Conservation (phyloP, 2,797 vertebrate genomes). For the Oryzias sinensis region DNA sequence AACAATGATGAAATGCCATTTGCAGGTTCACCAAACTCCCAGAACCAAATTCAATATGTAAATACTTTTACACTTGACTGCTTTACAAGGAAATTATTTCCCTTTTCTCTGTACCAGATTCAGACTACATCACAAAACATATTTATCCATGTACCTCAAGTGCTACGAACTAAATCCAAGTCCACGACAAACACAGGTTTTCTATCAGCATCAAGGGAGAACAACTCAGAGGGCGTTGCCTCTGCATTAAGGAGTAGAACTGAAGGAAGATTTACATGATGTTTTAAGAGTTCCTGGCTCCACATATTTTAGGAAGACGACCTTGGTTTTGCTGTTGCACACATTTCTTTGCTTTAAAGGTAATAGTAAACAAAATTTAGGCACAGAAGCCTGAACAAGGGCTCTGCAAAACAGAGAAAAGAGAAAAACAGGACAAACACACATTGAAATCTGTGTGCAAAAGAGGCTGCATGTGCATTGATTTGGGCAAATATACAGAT, state of each 20-base stretch:
- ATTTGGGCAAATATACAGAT: too few species aligned
- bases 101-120: constrained; percentile 53
- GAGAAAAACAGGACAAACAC: constrained; percentile 36
- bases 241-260: constrained; percentile 26
- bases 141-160: constrained; percentile 52
- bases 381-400: constrained; percentile 46
- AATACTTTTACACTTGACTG: constrained; percentile 66
- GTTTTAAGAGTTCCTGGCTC: constrained; percentile 43
- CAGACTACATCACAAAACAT: constrained; percentile 45
- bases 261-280: constrained; percentile 37
- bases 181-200: constrained; percentile 22
- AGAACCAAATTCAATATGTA: constrained; percentile 51
- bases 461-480: too few species aligned
- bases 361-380: constrained; percentile 48
- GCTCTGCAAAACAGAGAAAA: constrained; percentile 41
- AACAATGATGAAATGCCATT: constrained; percentile 48
- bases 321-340: constrained; percentile 45
- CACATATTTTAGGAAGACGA: constrained; percentile 45
- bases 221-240: constrained; percentile 46
- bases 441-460: constrained; percentile 28
- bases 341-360: constrained; percentile 37
- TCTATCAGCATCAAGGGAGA: constrained; percentile 47
- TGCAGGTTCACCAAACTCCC: constrained; percentile 30
- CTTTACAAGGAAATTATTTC: constrained; percentile 62
- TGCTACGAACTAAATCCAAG: constrained; percentile 13